A percentile compares a stretch with the other conserved stretches of the same genome.
Conservation (phyloP, 2,797 vertebrate species). For the Spinus pinus region DNA sequence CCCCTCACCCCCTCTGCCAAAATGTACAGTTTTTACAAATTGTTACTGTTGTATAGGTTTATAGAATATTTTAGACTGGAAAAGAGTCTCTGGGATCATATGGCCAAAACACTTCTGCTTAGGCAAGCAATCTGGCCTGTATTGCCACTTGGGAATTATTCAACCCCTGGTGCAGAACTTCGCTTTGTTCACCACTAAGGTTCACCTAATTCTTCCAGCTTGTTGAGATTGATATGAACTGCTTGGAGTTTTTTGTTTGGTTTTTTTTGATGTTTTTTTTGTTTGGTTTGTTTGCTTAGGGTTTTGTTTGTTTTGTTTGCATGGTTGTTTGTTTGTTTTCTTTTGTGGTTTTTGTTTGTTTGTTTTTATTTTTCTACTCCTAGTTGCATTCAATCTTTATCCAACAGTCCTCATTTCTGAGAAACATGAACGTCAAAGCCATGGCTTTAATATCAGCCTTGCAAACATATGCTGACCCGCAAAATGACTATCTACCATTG, state of each 20-base stretch:
- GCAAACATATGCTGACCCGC: neutral
- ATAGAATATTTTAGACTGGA: neutral
- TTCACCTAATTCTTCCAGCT: neutral
- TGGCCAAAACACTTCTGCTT: neutral
- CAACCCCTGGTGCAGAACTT: neutral
- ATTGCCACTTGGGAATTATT: neutral
- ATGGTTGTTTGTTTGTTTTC: no score
- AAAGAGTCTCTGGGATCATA: neutral
- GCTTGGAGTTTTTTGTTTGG: neutral
- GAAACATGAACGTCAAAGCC: neutral
- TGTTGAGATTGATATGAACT: neutral
- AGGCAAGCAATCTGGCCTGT: neutral
- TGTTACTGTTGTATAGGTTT: neutral
- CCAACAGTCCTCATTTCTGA: neutral
- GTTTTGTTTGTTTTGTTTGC: neutral
- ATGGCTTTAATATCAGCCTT: neutral
- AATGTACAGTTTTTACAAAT: neutral
- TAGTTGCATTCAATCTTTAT: neutral
- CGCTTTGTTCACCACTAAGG: neutral
- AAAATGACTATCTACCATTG: neutral
- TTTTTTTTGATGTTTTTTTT: neutral
- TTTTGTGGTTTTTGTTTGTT: neutral
- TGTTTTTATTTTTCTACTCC: neutral
- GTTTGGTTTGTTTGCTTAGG: neutral
- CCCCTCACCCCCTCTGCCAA: fast-evolving